Conservation (phyloP, 2,113 vertebrate species). For the Triplophysa siluroides region DNA sequence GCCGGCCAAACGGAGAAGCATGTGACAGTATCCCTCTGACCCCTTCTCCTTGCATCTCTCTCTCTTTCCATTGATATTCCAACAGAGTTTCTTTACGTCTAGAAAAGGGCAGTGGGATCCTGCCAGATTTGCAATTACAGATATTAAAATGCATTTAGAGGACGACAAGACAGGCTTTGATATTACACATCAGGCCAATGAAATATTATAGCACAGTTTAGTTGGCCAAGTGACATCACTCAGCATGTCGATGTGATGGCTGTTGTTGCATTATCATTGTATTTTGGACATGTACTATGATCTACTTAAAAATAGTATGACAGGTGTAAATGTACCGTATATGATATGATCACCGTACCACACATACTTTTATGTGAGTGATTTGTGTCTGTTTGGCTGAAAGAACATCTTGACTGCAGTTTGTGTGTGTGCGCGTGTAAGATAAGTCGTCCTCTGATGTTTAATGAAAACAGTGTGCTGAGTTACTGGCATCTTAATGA, state of each 20-base stretch:
- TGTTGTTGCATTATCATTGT: too few relatives aligned
- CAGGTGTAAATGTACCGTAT: too few relatives aligned
- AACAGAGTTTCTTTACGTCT: slow-evolving; percentile 59
- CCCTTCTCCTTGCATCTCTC: neutral
- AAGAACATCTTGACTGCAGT: neutral
- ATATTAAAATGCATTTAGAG: slow-evolving; percentile 47
- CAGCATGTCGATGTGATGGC: neutral
- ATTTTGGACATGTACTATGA: too few relatives aligned
- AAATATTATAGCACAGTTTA: slow-evolving; percentile 1
- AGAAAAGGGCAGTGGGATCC: slow-evolving; percentile 63
- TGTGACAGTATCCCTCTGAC: slow-evolving; percentile 8
- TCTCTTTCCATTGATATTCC: slow-evolving; percentile 69
- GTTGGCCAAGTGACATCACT: neutral
- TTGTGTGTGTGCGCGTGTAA: slow-evolving; percentile 34
- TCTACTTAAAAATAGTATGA: too few relatives aligned
- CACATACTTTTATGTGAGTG: too few relatives aligned
- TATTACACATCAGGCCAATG: slow-evolving; percentile 53
- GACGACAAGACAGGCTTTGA: slow-evolving; percentile 64
- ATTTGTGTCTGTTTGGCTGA: too few relatives aligned
- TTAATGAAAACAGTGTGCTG: slow-evolving; percentile 55
- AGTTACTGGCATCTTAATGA: slow-evolving; percentile 72
- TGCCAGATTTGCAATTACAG: slow-evolving; percentile 74
- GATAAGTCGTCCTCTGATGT: slow-evolving; percentile 25
- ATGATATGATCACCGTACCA: too few relatives aligned
- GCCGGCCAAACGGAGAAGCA: neutral